Conservation (phyloP, 2,797 vertebrate genomes). For the Labroides dimidiatus region DNA sequence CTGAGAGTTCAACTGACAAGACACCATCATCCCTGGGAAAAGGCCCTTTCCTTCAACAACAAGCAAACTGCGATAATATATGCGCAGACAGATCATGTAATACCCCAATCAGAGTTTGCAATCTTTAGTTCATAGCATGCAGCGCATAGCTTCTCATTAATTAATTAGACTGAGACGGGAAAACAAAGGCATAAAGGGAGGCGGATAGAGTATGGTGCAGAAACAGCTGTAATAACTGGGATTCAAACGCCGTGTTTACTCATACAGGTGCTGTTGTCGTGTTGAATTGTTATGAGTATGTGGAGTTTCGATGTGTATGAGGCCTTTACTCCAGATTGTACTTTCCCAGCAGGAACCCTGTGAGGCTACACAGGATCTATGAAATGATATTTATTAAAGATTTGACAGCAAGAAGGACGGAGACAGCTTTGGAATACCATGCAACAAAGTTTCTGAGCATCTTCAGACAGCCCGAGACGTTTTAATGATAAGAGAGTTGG, state of each 20-base stretch:
- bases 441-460: neutral
- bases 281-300: neutral
- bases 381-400: neutral
- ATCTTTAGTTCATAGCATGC: constrained; percentile 18
- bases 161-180: constrained; percentile 24
- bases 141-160: constrained; percentile 12
- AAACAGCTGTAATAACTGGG: constrained; percentile 2
- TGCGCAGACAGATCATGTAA: constrained; percentile 27
- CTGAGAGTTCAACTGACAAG: no score
- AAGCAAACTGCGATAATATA: constrained; percentile 3
- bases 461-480: neutral
- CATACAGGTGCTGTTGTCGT: neutral
- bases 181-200: constrained; percentile 16
- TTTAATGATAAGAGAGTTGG: neutral
- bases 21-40: neutral
- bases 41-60: neutral
- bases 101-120: constrained; percentile 16
- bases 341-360: neutral
- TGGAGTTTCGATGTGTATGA: neutral
- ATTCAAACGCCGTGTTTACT: neutral
- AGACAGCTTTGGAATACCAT: neutral
- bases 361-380: neutral
- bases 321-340: neutral
- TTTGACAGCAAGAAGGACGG: neutral
- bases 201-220: neutral